Base-by-base conservation (phyloP, 2,888 invertebrate genomes). In the Cerastis rubricosa region DNA sequence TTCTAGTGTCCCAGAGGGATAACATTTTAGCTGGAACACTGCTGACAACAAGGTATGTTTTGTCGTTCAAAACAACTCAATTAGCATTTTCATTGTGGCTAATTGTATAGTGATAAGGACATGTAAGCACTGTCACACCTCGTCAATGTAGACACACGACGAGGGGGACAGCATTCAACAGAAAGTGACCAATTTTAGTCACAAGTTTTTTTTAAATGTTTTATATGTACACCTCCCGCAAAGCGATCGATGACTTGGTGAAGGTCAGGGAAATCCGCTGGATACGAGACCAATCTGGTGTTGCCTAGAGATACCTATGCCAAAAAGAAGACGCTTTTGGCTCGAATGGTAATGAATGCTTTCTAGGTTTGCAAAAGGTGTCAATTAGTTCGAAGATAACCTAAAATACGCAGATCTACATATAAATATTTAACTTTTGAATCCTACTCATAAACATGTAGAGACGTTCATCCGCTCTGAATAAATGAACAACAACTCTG, bases 81-180 rank as follows among this genome's bases (percentile, higher is more conserved):
- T 95, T 95, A 94, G 89, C 93, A 92, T 94, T 94, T 94, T 93
- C 92, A 93, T 93, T 91, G 92, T 86, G 87, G 89, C 89, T 89
- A 93, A 94, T 94, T 89, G 89, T 90, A 72, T 57, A 80, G 85
- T 87, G 94, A 93, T 94, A 94, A 93, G 91, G 85, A 73, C 88
- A 88, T 90, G 91, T 92, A 90, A 89, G 91, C 81, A 93, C 85
- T 90, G 92, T 93, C 92, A 92, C 93, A 90, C 93, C 93, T 92
- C 91, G 91, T 92, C 93, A 91, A 89, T 89, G 89, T 78, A 71
- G 71, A 76, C 76, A 76, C 67, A 80, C 67, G 64, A 61, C 74
- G 51, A 59, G 43, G 25, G 71, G 84, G 83, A 84, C 68, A 7
- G 80, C 59, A 8, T 86, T 75, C 79, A 74, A 69, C 81, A 63